A percentile compares a stretch with the other conserved stretches of the same genome.
Evolutionary conservation across 2,113 vertebrate species (phyloP).

Genomic region (Meles meles): DNA sequence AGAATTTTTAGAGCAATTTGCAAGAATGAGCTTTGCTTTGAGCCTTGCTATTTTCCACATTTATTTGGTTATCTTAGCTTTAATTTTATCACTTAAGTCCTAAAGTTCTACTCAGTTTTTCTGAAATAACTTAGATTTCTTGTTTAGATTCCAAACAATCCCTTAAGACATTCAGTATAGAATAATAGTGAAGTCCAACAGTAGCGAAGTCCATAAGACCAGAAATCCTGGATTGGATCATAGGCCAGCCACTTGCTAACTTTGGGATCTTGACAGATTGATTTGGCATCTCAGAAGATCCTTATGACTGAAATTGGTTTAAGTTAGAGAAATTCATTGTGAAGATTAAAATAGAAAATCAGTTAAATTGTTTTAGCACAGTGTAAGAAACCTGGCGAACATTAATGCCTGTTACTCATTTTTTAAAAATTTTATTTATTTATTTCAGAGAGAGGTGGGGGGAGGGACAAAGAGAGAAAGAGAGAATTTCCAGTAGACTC

Average conservation of each 20-base stretch:
- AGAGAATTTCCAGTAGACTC: not conserved
- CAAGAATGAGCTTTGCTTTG: not conserved
- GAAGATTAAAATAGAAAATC: not conserved
- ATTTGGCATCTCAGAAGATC: not conserved
- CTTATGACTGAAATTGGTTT: not conserved
- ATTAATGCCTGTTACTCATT: not conserved
- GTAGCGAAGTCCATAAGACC: not conserved
- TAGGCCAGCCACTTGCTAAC: not conserved
- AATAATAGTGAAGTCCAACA: not conserved
- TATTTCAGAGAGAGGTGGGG: too few species aligned
- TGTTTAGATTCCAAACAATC: not conserved
- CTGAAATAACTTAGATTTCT: not conserved
- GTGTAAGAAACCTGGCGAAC: not conserved
- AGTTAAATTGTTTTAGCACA: not conserved
- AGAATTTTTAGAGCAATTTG: not conserved
- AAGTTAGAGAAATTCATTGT: not conserved
- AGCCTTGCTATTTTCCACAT: not conserved
- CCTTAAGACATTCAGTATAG: not conserved
- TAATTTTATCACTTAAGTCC: not conserved
- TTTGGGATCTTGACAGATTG: not conserved
- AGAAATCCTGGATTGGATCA: not conserved
- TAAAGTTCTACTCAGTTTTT: not conserved
- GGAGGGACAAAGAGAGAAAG: not conserved
- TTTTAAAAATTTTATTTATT: not conserved
- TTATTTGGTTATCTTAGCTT: not conserved